phyloP scores from a whole-genome alignment of 1,140 invertebrate species.

The Babylonia areolata region DNA sequence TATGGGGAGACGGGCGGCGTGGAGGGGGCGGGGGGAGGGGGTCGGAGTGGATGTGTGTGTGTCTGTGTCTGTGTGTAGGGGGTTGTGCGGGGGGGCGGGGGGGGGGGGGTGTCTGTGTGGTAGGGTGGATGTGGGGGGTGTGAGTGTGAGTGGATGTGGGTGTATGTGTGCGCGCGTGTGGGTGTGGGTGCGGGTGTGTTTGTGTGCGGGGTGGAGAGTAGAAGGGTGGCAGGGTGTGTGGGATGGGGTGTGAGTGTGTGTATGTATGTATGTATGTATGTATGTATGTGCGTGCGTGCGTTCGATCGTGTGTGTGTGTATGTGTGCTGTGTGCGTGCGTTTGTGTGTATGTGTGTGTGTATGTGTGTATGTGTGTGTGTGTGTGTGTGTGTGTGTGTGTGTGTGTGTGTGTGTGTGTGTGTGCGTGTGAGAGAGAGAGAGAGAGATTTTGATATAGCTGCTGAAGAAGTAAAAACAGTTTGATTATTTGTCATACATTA shows the following conservation, averaged over 20 bases:
- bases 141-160: background rate
- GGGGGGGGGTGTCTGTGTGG: no score
- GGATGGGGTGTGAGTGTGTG: background rate
- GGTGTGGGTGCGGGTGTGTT: background rate
- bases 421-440: background rate
- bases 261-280: background rate
- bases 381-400: background rate
- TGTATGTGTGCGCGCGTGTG: background rate
- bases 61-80: no score
- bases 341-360: background rate
- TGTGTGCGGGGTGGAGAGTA: no score
- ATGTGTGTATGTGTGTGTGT: conserved; percentile 1
- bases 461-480: no score
- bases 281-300: background rate
- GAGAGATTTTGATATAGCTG: no score
- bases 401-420: conserved; percentile 5
- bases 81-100: no score
- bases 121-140: no score
- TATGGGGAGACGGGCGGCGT: no score
- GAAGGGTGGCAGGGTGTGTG: background rate
- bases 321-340: no score
- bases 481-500: no score
- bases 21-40: no score
- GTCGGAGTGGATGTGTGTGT: no score
- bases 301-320: background rate